Evolutionary conservation across 2,113 vertebrate genomes (phyloP).

Genomic region (Ursus arctos): DNA sequence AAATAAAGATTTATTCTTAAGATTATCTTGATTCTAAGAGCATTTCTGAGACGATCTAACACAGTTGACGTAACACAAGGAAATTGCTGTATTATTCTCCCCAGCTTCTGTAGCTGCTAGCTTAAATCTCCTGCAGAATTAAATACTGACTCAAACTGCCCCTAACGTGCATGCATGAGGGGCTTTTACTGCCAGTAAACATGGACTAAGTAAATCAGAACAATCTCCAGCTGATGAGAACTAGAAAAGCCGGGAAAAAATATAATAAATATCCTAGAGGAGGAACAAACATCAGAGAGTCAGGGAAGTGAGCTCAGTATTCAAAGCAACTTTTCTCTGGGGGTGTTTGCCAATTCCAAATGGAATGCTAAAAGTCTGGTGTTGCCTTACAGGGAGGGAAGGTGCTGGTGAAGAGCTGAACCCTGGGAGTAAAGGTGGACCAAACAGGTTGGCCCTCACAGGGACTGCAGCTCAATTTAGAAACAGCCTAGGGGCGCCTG

Average conservation of each 20-base stretch:
- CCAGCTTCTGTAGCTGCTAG: neutral
- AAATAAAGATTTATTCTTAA: constrained; percentile 16
- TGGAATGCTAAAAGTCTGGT: neutral
- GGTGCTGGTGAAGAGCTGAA: neutral
- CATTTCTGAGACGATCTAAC: neutral
- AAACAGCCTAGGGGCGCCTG: neutral
- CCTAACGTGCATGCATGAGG: neutral
- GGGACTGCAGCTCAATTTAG: neutral
- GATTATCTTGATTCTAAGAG: constrained; percentile 2
- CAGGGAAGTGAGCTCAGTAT: neutral
- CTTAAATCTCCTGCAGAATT: neutral
- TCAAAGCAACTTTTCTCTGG: neutral
- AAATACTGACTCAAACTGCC: neutral
- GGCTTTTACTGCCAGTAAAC: neutral
- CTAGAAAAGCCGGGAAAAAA: neutral
- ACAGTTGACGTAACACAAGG: neutral
- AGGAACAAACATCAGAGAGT: neutral
- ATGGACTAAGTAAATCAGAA: neutral
- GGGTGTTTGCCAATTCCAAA: neutral
- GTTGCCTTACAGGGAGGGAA: neutral
- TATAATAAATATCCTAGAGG: too few species aligned
- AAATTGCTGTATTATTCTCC: neutral
- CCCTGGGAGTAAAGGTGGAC: neutral
- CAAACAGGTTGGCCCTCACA: neutral
- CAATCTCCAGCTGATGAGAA: neutral